A percentile compares a stretch with the other conserved stretches of the same genome.
phyloP scores from a whole-genome alignment of 2,797 vertebrate genomes.

The Labeo calbasu region DNA sequence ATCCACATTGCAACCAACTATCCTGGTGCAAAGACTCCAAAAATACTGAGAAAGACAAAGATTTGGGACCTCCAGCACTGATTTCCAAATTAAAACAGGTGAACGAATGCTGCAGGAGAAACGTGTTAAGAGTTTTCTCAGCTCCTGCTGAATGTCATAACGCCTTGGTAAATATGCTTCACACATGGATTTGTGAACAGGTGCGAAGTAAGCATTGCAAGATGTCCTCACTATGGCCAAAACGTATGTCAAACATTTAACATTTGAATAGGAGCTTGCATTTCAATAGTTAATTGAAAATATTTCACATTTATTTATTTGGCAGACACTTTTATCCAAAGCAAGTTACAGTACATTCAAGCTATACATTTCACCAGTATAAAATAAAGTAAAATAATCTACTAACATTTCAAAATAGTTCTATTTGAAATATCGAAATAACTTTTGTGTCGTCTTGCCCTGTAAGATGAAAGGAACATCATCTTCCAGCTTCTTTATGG shows the following conservation, averaged over 20 bases:
- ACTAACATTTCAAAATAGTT: not conserved
- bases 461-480: conserved; percentile 34
- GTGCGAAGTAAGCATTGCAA: conserved; percentile 54
- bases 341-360: not conserved
- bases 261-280: not conserved
- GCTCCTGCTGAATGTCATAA: conserved; percentile 69
- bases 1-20: conserved; percentile 36
- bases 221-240: conserved; percentile 20
- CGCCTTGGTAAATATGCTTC: conserved; percentile 65
- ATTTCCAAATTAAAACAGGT: conserved; percentile 74
- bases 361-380: not conserved
- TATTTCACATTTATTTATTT: not conserved
- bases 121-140: conserved; percentile 59
- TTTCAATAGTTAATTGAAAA: not conserved
- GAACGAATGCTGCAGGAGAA: conserved; percentile 59
- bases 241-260: not conserved
- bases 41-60: conserved; percentile 59
- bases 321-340: not conserved
- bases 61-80: conserved; percentile 68
- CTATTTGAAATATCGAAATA: not conserved
- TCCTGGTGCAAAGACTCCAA: conserved; percentile 34
- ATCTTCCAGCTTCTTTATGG: not conserved
- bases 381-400: not conserved
- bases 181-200: conserved; percentile 69
- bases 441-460: not conserved